A percentile compares a stretch with the other conserved stretches of the same genome.
phyloP scores from a whole-genome alignment of 2,888 invertebrate genomes.

The Saturnia pavonia region DNA sequence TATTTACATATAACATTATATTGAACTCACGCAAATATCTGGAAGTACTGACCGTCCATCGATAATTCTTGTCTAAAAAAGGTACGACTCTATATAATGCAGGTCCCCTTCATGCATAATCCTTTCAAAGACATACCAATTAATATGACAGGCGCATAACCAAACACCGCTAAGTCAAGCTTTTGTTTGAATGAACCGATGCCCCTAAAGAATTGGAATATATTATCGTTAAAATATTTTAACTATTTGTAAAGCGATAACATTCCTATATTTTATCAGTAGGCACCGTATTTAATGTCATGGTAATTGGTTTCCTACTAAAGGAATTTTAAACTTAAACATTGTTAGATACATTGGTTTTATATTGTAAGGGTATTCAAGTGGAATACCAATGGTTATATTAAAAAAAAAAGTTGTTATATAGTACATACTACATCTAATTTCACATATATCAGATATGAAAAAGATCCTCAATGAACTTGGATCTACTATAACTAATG shows the following conservation, averaged over 20 bases:
- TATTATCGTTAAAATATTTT: slow-evolving; percentile 18
- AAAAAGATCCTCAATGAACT: no score
- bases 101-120: slow-evolving; percentile 37
- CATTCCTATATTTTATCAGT: slow-evolving; percentile 4
- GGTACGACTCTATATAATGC: slow-evolving; percentile 52
- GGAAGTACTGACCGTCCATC: slow-evolving; percentile 13
- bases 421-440: no score
- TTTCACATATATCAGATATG: no score
- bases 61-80: slow-evolving; percentile 32
- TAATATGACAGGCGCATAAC: slow-evolving; percentile 48
- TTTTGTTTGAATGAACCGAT: slow-evolving; percentile 25
- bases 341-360: background rate
- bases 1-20: background rate
- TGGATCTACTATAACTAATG: no score
- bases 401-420: no score
- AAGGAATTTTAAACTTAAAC: background rate
- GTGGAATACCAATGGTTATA: background rate
- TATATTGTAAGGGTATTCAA: background rate
- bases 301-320: background rate
- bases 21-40: slow-evolving; percentile 9
- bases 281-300: background rate
- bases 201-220: slow-evolving; percentile 18
- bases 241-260: slow-evolving; percentile 21
- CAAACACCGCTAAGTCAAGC: slow-evolving; percentile 34
- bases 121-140: slow-evolving; percentile 47